Conservation (phyloP, 1,140 invertebrate genomes). For the Cydia amplana region DNA sequence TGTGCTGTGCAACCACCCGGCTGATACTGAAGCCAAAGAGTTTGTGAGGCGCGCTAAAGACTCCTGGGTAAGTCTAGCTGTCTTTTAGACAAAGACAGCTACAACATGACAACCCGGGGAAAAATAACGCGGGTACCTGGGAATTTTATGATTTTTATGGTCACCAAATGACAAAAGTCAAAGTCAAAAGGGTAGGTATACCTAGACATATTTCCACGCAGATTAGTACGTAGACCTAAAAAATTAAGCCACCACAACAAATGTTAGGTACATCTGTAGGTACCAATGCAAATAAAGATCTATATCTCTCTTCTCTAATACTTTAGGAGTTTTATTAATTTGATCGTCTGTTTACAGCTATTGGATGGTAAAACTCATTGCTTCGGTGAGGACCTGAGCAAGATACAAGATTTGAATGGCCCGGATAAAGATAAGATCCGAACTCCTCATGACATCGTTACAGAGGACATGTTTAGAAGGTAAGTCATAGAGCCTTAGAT, state of each 20-base stretch:
- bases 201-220: too few relatives aligned
- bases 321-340: background rate
- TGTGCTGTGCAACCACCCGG: conserved; percentile 90
- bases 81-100: too few relatives aligned
- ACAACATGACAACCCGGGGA: too few relatives aligned
- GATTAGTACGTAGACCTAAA: too few relatives aligned
- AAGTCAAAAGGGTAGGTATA: too few relatives aligned
- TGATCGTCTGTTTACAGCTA: conserved; percentile 40
- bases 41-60: conserved; percentile 86
- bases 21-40: conserved; percentile 86
- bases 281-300: too few relatives aligned
- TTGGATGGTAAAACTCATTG: conserved; percentile 59
- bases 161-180: too few relatives aligned
- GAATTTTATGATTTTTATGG: too few relatives aligned
- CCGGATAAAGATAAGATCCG: conserved; percentile 60
- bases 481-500: conserved; percentile 37
- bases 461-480: conserved; percentile 80
- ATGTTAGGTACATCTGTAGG: too few relatives aligned
- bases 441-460: conserved; percentile 76
- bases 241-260: too few relatives aligned
- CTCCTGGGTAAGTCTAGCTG: conserved; percentile 80
- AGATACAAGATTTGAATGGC: conserved; percentile 57
- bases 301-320: too few relatives aligned
- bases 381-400: conserved; percentile 62
- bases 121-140: too few relatives aligned